These are phyloP conservation scores for Bombus soroeensis DNA, from an alignment of 1,140 invertebrate genomes.

Conservation along the genomic window DNA sequence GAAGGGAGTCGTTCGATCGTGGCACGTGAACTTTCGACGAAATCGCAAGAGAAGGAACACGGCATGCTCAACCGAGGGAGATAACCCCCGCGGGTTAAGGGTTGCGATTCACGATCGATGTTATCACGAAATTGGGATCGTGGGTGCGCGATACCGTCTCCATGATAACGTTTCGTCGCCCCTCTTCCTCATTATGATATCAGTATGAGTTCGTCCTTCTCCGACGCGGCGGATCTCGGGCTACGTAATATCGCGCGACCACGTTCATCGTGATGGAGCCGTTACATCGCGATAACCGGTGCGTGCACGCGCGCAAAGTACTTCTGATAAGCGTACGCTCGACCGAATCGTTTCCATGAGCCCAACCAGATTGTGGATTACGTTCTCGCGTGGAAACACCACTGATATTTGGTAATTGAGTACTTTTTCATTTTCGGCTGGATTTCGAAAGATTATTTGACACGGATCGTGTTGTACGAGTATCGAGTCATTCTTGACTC, in stretches of 20 bases:
- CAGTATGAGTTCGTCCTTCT: slow-evolving; percentile 41
- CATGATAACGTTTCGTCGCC: slow-evolving; percentile 29
- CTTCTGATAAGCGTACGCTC: not conserved
- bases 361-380: not conserved
- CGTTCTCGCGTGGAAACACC: not conserved
- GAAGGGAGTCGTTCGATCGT: not conserved
- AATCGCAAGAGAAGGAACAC: slow-evolving; percentile 1
- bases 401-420: not conserved
- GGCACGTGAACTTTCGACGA: slow-evolving; percentile 3
- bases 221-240: slow-evolving; percentile 6
- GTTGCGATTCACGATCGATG: slow-evolving; percentile 54
- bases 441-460: not conserved
- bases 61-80: not conserved
- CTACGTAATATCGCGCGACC: slow-evolving; percentile 59
- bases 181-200: slow-evolving; percentile 4
- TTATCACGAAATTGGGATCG: slow-evolving; percentile 66
- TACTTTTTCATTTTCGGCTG: not conserved
- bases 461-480: not conserved
- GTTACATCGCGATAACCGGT: slow-evolving; percentile 33
- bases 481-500: no score
- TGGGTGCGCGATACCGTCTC: slow-evolving; percentile 42
- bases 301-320: slow-evolving; percentile 16
- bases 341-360: slow-evolving; percentile 39
- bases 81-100: slow-evolving; percentile 38
- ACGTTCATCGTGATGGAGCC: slow-evolving; percentile 57